Evolutionary conservation across 2,113 vertebrate genomes (phyloP).

Genomic region (Xenotilapia longispinis): DNA sequence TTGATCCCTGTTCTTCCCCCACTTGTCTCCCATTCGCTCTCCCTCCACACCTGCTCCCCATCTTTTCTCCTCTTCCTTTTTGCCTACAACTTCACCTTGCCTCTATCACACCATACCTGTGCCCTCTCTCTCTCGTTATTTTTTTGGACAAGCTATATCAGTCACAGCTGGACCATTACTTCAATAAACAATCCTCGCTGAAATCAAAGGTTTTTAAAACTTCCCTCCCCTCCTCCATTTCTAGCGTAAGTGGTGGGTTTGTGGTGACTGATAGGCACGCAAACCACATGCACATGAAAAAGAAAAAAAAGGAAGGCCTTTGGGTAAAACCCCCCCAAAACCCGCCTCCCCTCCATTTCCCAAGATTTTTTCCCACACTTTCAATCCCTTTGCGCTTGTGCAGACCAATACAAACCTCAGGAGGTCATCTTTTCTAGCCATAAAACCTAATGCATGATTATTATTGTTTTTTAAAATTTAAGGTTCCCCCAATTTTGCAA

Average conservation of each 20-base stretch:
- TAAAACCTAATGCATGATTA: neutral
- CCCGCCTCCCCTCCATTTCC: neutral
- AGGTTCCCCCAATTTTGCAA: neutral
- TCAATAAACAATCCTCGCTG: neutral
- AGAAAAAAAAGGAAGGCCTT: neutral
- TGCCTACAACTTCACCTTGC: neutral
- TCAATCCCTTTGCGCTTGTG: neutral
- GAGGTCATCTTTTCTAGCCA: neutral
- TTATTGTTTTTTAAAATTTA: too few species aligned
- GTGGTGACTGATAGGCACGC: neutral
- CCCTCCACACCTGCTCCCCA: slow-evolving; percentile 5
- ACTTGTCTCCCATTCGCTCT: neutral
- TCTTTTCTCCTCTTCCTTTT: neutral
- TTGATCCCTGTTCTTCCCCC: slow-evolving; percentile 41
- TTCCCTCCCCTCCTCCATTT: neutral
- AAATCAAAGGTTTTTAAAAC: neutral
- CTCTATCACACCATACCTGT: neutral
- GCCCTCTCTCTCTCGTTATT: neutral
- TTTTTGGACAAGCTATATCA: neutral
- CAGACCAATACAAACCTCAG: slow-evolving; percentile 20
- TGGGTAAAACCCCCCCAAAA: neutral
- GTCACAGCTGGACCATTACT: neutral
- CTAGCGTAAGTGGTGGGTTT: neutral
- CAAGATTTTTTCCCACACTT: slow-evolving; percentile 54
- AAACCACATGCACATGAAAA: slow-evolving; percentile 6